Percentiles rank a stretch among this genome's conserved stretches.
phyloP scores from a whole-genome alignment of 1,140 invertebrate genomes.

The Apis florea region DNA sequence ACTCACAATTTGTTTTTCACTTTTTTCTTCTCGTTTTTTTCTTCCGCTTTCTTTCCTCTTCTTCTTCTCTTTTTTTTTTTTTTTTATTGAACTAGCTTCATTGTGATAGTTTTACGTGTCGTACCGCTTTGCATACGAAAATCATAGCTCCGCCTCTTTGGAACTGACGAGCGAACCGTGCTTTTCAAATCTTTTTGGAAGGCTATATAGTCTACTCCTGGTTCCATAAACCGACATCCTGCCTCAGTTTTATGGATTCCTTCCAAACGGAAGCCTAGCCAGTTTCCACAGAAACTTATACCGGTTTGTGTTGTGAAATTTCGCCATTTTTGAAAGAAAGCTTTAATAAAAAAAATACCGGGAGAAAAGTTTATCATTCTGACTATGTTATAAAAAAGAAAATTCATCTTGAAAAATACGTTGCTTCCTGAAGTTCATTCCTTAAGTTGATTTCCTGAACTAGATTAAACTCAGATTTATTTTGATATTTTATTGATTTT shows the following conservation, averaged over 20 bases:
- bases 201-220: neutral
- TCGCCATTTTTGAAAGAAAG: neutral
- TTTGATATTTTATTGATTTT: too few relatives aligned
- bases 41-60: too few relatives aligned
- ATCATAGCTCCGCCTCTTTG: neutral
- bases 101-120: neutral
- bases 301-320: constrained; percentile 14
- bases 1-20: neutral
- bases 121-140: constrained; percentile 15
- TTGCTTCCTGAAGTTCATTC: too few relatives aligned
- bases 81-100: neutral
- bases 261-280: constrained; percentile 25
- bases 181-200: neutral
- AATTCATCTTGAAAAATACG: too few relatives aligned
- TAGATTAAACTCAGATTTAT: neutral
- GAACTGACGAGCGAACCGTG: neutral
- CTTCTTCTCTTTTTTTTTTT: too few relatives aligned
- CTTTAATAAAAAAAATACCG: constrained; percentile 4
- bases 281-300: neutral
- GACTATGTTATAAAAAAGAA: too few relatives aligned
- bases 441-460: neutral
- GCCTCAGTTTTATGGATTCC: constrained; percentile 38
- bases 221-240: constrained; percentile 26
- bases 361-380: neutral
- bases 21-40: neutral